A percentile compares a stretch with the other conserved stretches of the same genome.
Evolutionary conservation across 2,888 invertebrate species (phyloP).

Genomic region (Ectemnius cavifrons): DNA sequence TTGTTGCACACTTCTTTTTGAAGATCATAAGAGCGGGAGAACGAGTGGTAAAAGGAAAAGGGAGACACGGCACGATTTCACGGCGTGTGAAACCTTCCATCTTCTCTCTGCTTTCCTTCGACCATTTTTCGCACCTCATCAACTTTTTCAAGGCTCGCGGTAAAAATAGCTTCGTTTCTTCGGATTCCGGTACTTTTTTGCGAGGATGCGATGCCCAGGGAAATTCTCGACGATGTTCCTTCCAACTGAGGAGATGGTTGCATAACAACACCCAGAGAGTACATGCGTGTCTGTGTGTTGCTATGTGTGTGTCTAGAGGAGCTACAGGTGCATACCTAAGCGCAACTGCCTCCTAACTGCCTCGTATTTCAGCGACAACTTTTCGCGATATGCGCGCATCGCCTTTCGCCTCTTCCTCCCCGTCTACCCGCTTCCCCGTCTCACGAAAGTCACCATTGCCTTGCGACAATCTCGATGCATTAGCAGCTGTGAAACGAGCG

Average conservation of each 20-base stretch:
- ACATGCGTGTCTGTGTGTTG: too few relatives aligned
- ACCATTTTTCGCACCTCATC: background rate
- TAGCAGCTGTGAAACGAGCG: background rate
- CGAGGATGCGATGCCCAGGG: background rate
- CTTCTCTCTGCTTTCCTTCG: too few relatives aligned
- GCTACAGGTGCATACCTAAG: slow-evolving; percentile 51
- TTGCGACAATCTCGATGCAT: background rate
- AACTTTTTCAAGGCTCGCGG: background rate
- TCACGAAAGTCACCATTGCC: background rate
- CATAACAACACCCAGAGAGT: background rate
- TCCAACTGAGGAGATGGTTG: background rate
- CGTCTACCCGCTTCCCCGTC: background rate
- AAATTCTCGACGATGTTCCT: background rate
- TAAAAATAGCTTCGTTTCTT: background rate
- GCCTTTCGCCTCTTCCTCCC: background rate
- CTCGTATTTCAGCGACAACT: slow-evolving; percentile 64
- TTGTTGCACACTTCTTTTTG: slow-evolving; percentile 9
- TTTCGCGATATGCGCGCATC: slow-evolving; percentile 56
- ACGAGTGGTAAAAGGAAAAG: too few relatives aligned
- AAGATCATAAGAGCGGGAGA: background rate
- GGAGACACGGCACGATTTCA: too few relatives aligned
- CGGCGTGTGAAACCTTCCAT: too few relatives aligned
- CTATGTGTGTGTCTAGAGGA: background rate
- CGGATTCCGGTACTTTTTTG: background rate
- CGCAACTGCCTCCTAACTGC: slow-evolving; percentile 59